These are phyloP conservation scores for Enhydra lutris DNA, from an alignment of 2,113 vertebrate genomes.

Conservation along the genomic window DNA sequence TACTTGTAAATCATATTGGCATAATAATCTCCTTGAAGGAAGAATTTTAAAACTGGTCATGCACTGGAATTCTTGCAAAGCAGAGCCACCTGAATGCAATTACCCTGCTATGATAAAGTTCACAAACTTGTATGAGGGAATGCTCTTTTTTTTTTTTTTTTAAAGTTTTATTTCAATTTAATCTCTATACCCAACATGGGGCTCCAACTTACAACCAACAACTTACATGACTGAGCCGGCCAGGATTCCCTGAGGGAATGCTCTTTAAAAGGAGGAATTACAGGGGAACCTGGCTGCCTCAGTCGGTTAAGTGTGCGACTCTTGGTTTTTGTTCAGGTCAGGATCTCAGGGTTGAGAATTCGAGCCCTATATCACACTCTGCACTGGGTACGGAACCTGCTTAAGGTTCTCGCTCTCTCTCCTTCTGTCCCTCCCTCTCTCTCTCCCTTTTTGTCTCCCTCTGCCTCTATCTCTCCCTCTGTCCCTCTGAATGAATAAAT, in stretches of 20 bases:
- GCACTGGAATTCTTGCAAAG: slow-evolving; percentile 40
- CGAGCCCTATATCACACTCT: too few species aligned
- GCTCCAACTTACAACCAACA: not conserved
- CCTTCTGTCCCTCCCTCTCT: too few species aligned
- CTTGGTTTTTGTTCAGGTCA: too few species aligned
- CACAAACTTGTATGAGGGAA: slow-evolving; percentile 36
- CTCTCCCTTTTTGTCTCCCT: too few species aligned
- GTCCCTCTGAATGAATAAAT: not conserved
- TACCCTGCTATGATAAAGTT: slow-evolving; percentile 21
- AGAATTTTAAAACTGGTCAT: slow-evolving; percentile 56
- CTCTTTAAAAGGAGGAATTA: not conserved
- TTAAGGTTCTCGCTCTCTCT: not conserved
- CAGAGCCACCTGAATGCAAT: slow-evolving; percentile 54
- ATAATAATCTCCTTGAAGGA: slow-evolving; percentile 47
- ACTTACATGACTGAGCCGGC: not conserved
- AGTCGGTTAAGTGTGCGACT: too few species aligned
- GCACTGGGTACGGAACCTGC: too few species aligned
- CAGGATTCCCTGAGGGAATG: not conserved
- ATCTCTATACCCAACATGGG: not conserved
- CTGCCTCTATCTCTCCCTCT: not conserved
- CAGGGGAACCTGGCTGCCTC: too few species aligned
- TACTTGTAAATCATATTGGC: slow-evolving; percentile 36
- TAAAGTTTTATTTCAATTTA: not conserved
- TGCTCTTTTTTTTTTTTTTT: slow-evolving; percentile 24
- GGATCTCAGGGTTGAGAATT: too few species aligned